Base-by-base conservation (phyloP, 2,888 invertebrate species). In the Vannuccia rotundouncinata region DNA sequence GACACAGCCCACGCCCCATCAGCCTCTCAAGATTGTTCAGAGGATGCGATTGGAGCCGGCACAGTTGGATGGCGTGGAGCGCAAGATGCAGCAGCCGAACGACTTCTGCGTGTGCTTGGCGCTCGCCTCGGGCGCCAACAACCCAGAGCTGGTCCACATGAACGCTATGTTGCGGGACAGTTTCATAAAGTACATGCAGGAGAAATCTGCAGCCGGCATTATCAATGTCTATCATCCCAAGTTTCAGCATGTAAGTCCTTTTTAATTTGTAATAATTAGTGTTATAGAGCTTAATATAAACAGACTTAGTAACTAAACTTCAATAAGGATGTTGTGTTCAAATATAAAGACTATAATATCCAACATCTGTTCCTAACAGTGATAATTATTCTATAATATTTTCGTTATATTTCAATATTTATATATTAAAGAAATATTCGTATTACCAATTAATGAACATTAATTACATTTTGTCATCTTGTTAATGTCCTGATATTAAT, bases 191-290 rank as follows among this genome's bases (percentile, higher is more conserved):
- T 99, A 99, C 89, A 90, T 98, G 85, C 94, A 94, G 89, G 92
- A 94, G 86, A 98, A 98, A 27, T 95, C 95, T 90, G 98, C 98
- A 82, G 98, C 98, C 84, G 98, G 98, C 85, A 98, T 99, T 86
- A 95, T 98, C 84, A 98, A 98, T 89, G 93, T 96, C 82, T 86
- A 87, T 5, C 87, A 93, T 83, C 95, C 95, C 80, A 95, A 94
- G 83, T 85, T 85, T 25, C 84, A 85, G 79, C 86, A 87, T 86
- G 88, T 88, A 93, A 93, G 95, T 83, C 93, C 95, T 81, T 97
- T 94, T 89, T 96, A 98, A 84, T 2, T 66, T 66, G 10, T 5
- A 5, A 66, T 66, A 5, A 13, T n/a, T n/a, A n/a, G n/a, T n/a
- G n/a, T n/a, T n/a, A n/a, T n/a, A n/a, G n/a, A n/a, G n/a, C n/a